A percentile compares a stretch with the other conserved stretches of the same genome.
These are phyloP conservation scores for Aethes cnicana DNA, from an alignment of 2,888 invertebrate genomes.

Conservation along the genomic window DNA sequence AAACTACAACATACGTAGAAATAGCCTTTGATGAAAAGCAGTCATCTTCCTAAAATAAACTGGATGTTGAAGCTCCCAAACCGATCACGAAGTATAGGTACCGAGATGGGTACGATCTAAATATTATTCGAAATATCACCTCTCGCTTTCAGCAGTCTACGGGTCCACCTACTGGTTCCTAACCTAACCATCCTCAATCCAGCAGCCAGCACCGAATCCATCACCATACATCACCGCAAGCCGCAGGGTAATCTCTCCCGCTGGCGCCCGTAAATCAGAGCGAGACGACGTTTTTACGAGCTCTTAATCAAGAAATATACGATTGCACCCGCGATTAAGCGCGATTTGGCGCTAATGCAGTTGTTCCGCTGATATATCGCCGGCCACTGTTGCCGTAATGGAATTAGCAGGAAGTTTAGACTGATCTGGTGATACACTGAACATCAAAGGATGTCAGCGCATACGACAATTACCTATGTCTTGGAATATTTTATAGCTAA, in stretches of 20 bases:
- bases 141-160: neutral
- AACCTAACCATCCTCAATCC: conserved; percentile 5
- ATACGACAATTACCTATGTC: no score
- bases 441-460: no score
- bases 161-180: no score
- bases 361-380: conserved; percentile 59
- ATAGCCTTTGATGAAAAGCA: no score
- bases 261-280: conserved; percentile 28
- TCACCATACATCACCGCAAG: conserved; percentile 21
- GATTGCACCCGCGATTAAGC: conserved; percentile 30
- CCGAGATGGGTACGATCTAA: no score
- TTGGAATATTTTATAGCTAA: no score
- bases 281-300: conserved; percentile 32
- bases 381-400: conserved; percentile 7
- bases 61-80: no score
- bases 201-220: conserved; percentile 14
- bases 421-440: no score
- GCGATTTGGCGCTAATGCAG: conserved; percentile 63
- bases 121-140: neutral
- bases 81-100: no score
- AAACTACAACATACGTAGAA: no score
- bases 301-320: conserved; percentile 32
- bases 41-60: no score
- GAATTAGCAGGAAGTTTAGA: conserved; percentile 7
- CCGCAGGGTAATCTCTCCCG: conserved; percentile 29